Conservation (phyloP, 2,797 vertebrate genomes). For the Rhabdomys pumilio region DNA sequence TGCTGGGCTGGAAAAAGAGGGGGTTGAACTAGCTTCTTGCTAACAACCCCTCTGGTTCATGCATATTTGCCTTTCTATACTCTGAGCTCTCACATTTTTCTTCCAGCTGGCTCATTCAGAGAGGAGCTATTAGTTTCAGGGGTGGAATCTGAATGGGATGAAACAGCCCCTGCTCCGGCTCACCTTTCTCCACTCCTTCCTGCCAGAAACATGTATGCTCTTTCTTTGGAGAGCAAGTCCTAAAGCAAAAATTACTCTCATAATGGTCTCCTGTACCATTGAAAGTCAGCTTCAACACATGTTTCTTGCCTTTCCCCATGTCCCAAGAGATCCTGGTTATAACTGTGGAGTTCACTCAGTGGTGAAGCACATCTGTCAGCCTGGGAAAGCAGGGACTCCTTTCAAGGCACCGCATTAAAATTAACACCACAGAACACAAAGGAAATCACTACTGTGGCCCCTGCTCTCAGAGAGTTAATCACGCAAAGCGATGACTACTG, state of each 20-base stretch:
- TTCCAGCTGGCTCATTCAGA: slow-evolving; percentile 82
- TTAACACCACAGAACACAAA: background rate
- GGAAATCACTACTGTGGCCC: background rate
- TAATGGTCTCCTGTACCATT: background rate
- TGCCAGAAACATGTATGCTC: background rate
- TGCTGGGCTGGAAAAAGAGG: slow-evolving; percentile 6
- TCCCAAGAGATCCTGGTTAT: background rate
- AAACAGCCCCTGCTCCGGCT: background rate
- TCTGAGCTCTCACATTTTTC: slow-evolving; percentile 56
- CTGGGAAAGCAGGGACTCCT: background rate
- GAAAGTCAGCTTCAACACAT: slow-evolving; percentile 47
- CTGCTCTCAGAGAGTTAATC: background rate
- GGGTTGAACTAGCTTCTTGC: background rate
- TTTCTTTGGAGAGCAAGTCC: slow-evolving; percentile 22
- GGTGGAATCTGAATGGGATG: slow-evolving; percentile 31
- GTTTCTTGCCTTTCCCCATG: background rate
- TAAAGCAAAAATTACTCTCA: slow-evolving; percentile 64
- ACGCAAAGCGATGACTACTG: background rate
- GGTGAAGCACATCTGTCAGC: background rate
- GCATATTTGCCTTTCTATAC: background rate
- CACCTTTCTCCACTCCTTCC: slow-evolving; percentile 28
- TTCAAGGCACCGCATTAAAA: background rate
- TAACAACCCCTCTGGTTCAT: slow-evolving; percentile 32
- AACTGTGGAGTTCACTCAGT: slow-evolving; percentile 21
- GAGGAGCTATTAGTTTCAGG: slow-evolving; percentile 52